Base-by-base conservation (phyloP, 1,140 invertebrate species). In the Euschistus heros region DNA sequence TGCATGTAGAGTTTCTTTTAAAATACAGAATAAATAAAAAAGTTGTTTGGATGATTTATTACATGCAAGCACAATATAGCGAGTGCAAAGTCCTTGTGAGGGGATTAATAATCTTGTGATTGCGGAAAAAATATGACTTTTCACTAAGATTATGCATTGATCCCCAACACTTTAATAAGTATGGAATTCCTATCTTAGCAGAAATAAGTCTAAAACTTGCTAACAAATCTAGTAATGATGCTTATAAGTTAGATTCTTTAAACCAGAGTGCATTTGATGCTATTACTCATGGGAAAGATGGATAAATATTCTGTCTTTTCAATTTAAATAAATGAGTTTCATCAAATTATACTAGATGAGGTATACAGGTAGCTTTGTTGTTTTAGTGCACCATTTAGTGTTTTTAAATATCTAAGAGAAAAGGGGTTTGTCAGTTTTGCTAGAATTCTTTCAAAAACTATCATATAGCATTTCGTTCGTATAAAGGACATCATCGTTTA, bases 131-230 rank as follows among this genome's bases (percentile, higher is more conserved):
- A n/a, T n/a, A n/a, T n/a, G 70, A 75, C 65, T 72, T 71, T 10
- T 68, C 65, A n/a, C 54, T 76, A 5, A 61, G 77, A 15, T 26
- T 80, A 0, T 77, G 75, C 65, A 69, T 75, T 20, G 75, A 80
- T 67, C 75, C 33, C 33, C 33, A 74, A 27, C 71, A 68, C 30
- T 66, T 76, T 18, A 77, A 76, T 65, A 52, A 65, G 59, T 66
- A 30, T 33, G 10, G 62, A 24, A 66, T 66, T 14, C 64, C n/a
- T n/a, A n/a, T n/a, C 64, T 14, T 62, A 6, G 64, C 62, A 24
- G 55, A 61, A 52, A 50, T 50, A 65, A n/a, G n/a, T n/a, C n/a
- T n/a, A n/a, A n/a, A 62, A 62, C 44, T 66, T n/a, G 27, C 64
- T n/a, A 46, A 46, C 2, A 62, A 66, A 61, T n/a, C n/a, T n/a